Evolutionary conservation across 1,140 invertebrate genomes (phyloP), one percentile per base, ranked within the genome.

Genomic region (Hyposmocoma kahamanoa): DNA sequence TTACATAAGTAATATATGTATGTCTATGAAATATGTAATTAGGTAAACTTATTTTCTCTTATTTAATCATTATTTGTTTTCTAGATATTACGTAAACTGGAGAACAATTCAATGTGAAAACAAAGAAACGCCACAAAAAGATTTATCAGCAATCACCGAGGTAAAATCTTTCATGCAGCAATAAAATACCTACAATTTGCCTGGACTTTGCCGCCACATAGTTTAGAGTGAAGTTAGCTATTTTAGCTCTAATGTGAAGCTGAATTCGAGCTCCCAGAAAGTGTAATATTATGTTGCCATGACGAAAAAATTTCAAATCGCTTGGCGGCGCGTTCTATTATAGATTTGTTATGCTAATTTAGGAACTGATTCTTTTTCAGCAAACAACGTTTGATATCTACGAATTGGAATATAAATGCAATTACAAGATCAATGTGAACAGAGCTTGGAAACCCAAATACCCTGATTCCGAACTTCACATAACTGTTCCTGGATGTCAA

Each of bases 11-110:
- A 26, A 6, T 26, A 26, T 26, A 6, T 26, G 24, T 26, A 26
- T 5, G 5, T 26, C 5, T 6, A 26, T 26, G 11, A 26, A 26
- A 26, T 26, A 26, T 26, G 11, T 26, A 26, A 26, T 5, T 26
- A 26, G 24, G 24, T 26, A 26, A 6, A 6, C 11, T 6, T 11
- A 5, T 26, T 6, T 21, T 39, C 20, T 19, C 3, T 39, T 39
- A 50, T 3, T 5, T 5, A 54, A 0, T 55, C 13, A 45, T 36
- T 47, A 32, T 43, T 39, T 32, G 34, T 45, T 45, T 76, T 73
- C 45, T 56, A 87, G 83, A 59, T 87, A 84, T 62, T 79, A 73
- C 47, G 70, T 87, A 3, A 69, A 81, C 45, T 87, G 85, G 85
- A 75, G 62, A 59, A 72, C 72, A 2, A 46, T 68, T 32, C 68